Evolutionary conservation across 2,113 vertebrate species (phyloP), one percentile per base, ranked within the genome.

Genomic region (Sinosuthora webbiana): DNA sequence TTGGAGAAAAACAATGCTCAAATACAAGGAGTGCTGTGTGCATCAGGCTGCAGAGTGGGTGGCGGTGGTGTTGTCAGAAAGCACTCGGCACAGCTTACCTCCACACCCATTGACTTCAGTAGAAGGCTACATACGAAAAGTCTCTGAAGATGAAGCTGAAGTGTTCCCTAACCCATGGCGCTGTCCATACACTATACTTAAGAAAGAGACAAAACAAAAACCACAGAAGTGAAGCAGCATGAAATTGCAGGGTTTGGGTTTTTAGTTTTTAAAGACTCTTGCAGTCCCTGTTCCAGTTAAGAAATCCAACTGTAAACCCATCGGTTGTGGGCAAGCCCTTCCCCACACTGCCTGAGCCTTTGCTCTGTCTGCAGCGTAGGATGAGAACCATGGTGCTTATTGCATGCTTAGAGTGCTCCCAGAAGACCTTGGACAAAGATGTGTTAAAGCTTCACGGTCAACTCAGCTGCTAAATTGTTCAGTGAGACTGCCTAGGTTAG

Each of bases 151-250:
- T 49, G 87, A 59, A 89, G 95, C 5, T 83, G 68, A 76, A 93
- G 93, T 14, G 75, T 17, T 92, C 95, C 95, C 94, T 97, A 97
- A 95, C 84, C 30, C 89, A 21, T 30, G 89, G 84, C 12, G 82
- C 87, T 93, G 84, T 96, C 95, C 96, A 88, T 31, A 91, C 33
- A 22, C 94, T 95, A 89, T 57, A 80, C 95, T 96, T 85, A 55
- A 85, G 82, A 95, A 91, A 94, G 89, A 96, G 89, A 96, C 89
- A 96, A 95, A 96, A 97, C 92, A 97, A 74, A 93, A 77, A 97
- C 86, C 96, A 97, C 75, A 95, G 14, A 92, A 93, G 49, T 95
- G 70, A 97, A 96, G 88, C 47, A 27, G 79, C 47, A 71, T 65
- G 80, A 93, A 90, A 93, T 67, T 23, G 52, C 11, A 92, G 82